Conservation (phyloP, 2,888 invertebrate genomes). For the Dasysyrphus tricinctus region DNA sequence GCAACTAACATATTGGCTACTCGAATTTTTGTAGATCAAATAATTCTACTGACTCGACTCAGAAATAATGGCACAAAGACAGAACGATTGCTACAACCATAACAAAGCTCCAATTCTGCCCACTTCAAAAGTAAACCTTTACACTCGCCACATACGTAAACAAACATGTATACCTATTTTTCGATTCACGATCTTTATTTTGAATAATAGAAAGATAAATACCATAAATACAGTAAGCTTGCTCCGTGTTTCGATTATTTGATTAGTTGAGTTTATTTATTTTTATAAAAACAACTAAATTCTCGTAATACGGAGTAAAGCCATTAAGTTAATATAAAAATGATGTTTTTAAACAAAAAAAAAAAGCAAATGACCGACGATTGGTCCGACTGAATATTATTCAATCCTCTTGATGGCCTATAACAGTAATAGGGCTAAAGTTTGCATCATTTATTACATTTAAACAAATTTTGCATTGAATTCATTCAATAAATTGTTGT, state of each 20-base stretch:
- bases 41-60: neutral
- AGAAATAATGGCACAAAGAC: constrained; percentile 48
- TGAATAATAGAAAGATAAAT: constrained; percentile 12
- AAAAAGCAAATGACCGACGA: neutral
- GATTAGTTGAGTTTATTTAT: neutral
- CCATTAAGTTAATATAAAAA: constrained; percentile 16
- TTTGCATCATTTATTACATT: constrained; percentile 37
- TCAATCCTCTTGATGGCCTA: neutral
- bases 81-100: constrained; percentile 23
- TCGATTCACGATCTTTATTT: constrained; percentile 35
- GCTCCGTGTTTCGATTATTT: constrained; percentile 16
- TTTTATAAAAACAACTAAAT: neutral
- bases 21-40: neutral
- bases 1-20: neutral
- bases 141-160: constrained; percentile 63
- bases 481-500: constrained; percentile 57
- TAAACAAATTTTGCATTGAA: constrained; percentile 38
- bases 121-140: constrained; percentile 29
- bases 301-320: constrained; percentile 9
- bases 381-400: neutral
- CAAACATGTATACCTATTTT: constrained; percentile 45
- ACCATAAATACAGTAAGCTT: constrained; percentile 43
- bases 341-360: neutral
- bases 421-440: constrained; percentile 15
- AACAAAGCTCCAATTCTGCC: constrained; percentile 60